phyloP scores from a whole-genome alignment of 2,113 vertebrate species.

The Barnardius zonarius region DNA sequence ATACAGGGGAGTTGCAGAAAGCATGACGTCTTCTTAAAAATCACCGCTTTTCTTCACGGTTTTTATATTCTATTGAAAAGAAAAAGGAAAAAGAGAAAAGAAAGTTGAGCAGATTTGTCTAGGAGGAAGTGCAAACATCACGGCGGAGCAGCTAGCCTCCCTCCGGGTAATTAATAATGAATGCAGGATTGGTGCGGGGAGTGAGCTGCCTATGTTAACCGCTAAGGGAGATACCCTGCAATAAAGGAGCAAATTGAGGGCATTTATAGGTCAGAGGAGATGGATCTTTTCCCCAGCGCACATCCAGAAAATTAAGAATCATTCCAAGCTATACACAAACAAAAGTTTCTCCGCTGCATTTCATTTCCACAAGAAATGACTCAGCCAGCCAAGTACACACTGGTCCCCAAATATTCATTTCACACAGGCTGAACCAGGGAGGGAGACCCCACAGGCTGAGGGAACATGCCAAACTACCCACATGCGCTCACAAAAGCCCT shows the following conservation, averaged over 20 bases:
- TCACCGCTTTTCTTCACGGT: constrained; percentile 58
- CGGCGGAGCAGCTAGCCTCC: constrained; percentile 40
- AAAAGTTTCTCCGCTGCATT: constrained; percentile 13
- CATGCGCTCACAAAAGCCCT: background rate
- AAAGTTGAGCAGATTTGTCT: constrained; percentile 67
- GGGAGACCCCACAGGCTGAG: background rate
- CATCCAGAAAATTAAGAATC: constrained; percentile 64
- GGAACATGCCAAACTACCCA: background rate
- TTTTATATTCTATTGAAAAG: constrained; percentile 71
- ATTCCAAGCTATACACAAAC: constrained; percentile 50
- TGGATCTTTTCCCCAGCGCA: constrained; percentile 42
- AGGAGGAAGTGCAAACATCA: constrained; percentile 54
- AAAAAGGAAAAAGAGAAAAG: background rate
- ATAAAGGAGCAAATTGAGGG: constrained; percentile 67
- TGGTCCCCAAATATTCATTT: background rate
- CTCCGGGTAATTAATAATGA: constrained; percentile 68
- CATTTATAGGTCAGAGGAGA: constrained; percentile 59
- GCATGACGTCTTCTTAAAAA: constrained; percentile 82
- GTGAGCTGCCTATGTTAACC: constrained; percentile 51
- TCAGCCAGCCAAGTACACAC: background rate
- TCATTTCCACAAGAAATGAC: background rate
- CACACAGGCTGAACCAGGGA: background rate
- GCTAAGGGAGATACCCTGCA: constrained; percentile 56
- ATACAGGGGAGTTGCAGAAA: constrained; percentile 87
- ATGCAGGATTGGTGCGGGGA: constrained; percentile 38